Evolutionary conservation across 2,888 invertebrate genomes (phyloP).

Genomic region (Meganola albula): DNA sequence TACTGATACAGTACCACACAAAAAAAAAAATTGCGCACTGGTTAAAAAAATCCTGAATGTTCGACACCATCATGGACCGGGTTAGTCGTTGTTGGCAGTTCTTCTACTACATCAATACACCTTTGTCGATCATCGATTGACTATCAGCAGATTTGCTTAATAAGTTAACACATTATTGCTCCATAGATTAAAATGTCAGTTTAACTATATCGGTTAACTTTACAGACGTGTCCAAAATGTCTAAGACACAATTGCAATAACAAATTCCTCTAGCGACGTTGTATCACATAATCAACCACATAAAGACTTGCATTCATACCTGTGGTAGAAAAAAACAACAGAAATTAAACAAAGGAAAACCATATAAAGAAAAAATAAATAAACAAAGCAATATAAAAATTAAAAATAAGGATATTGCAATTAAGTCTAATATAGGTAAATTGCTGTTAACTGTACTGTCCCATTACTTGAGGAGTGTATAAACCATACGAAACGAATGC

Average conservation of each 20-base stretch:
- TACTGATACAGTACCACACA: background rate
- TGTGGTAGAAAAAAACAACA: constrained; percentile 46
- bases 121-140: background rate
- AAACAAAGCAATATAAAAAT: constrained; percentile 13
- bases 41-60: background rate
- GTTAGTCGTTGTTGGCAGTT: background rate
- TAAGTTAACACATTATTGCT: background rate
- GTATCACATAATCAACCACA: constrained; percentile 60
- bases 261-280: constrained; percentile 43
- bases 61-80: too few species aligned
- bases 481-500: too few species aligned
- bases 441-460: too few species aligned
- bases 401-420: constrained; percentile 32
- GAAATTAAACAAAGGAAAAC: constrained; percentile 30
- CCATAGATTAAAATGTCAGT: constrained; percentile 11
- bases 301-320: constrained; percentile 73
- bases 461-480: too few species aligned
- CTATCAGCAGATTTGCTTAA: background rate
- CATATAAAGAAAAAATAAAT: constrained; percentile 16
- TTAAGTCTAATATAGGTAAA: too few species aligned
- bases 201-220: constrained; percentile 30
- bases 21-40: background rate
- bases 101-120: background rate
- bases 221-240: constrained; percentile 14
- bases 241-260: constrained; percentile 54